Base-by-base conservation (phyloP, 2,888 invertebrate genomes). In the Exocentrus adspersus region DNA sequence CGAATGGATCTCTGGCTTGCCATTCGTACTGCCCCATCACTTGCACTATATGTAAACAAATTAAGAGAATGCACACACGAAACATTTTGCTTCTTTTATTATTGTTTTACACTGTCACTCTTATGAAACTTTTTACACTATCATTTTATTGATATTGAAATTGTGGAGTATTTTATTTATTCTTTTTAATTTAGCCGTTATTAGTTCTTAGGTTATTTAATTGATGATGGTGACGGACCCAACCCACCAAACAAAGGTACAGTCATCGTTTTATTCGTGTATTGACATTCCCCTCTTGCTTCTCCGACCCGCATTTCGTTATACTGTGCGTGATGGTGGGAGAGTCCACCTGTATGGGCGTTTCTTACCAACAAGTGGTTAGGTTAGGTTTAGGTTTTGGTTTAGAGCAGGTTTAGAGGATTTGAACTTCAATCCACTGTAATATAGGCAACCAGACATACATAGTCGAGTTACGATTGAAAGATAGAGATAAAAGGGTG, bases 1-100 rank as follows among this genome's bases (percentile, higher is more conserved):
- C 97, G 78, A 96, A 96, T 52, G 90, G 85, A 85, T 98, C 98
- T 63, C 92, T 88, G 16, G 89, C 84, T 84, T 96, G 95, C 97
- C 97, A 98, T 78, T 95, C 94, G 78, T 92, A 95, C 80, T 95
- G 95, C 19, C 90, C 92, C 84, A 91, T 90, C 86, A 79, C 81
- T 71, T 79, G 77, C 86, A 79, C 79, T 66, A 78, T 75, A 53
- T 71, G 67, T 41, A 72, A 61, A 61, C 52, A 65, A 30, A n/a
- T 42, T 9, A 12, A 10, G 43, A 43, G 28, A 16, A 46, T 37
- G 50, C 42, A 42, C n/a, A 56, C 50, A 19, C 50, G 32, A 46
- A 42, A 32, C 54, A 60, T 58, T 32, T 42, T 46, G 9, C 6
- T 24, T 12, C 24, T 52, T 43, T 50, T 52, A 28, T 19, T 50